Base-by-base conservation (phyloP, 1,140 invertebrate species). In the Drosophila teissieri region DNA sequence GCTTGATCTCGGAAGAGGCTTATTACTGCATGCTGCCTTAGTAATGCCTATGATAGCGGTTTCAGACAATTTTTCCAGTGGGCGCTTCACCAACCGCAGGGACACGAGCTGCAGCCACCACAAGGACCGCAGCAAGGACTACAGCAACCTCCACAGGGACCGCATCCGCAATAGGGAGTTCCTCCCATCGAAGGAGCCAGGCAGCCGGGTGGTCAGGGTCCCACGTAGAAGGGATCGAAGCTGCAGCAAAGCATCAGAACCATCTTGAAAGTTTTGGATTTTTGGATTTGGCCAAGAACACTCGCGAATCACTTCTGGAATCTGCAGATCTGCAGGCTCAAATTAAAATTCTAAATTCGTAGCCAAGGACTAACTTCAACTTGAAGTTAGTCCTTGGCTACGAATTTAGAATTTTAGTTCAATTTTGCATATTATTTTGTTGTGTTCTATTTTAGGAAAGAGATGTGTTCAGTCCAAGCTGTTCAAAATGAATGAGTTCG, bases 171-270 rank as follows among this genome's bases (percentile, higher is more conserved):
- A 6, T 34, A 22, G 2, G 53, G 31, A 17, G n/a, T 11, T 8
- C 68, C 53, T 0, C 15, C 39, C 17, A 22, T 31, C 17, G 51
- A 12, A 3, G 39, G 46, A 3, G 37, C 40, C 36, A 73, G 27
- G 22, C 57, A 64, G 24, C 75, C 75, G 3, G 75, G 75, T 0
- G 75, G 76, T 45, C 76, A 79, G 49, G 76, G 76, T 5, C 76
- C 76, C 4, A 78, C 12, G 6, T 79, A 79, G 56, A 73, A 79
- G 17, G 77, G 76, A 44, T 79, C 11, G 22, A 79, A 79, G 3
- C n/a, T 67, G 44, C 68, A 79, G 27, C 49, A 65, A 12, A 53
- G 17, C 51, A 72, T 72, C 15, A 42, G 10, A 36, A 52, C 45
- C 61, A 75, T 76, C 2, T 75, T 75, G 48, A 48, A 45, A 15